These are phyloP conservation scores for Cheilosia pagana DNA, from an alignment of 2,888 invertebrate species.

Conservation along the genomic window DNA sequence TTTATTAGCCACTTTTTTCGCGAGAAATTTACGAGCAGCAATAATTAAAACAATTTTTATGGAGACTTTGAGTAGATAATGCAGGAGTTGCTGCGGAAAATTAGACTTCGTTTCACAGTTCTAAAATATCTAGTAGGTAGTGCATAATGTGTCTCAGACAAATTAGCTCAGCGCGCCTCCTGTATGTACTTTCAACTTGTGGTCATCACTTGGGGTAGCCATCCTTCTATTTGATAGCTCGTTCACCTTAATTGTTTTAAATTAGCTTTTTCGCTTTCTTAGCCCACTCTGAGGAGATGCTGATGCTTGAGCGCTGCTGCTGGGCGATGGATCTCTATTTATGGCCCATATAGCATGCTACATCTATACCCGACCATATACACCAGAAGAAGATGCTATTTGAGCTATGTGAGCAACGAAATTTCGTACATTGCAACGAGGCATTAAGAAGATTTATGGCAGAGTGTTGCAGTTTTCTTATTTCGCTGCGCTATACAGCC, in stretches of 20 bases:
- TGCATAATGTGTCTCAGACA: slow-evolving; percentile 28
- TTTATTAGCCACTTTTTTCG: slow-evolving; percentile 36
- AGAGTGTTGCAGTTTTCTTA: slow-evolving; percentile 68
- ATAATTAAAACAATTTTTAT: slow-evolving; percentile 66
- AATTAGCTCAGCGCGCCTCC: slow-evolving; percentile 50
- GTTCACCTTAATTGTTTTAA: slow-evolving; percentile 74
- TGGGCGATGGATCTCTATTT: slow-evolving; percentile 44
- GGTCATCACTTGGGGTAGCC: slow-evolving; percentile 3
- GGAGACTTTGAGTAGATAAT: slow-evolving; percentile 20
- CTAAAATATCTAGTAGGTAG: background rate
- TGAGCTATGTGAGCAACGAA: slow-evolving; percentile 73
- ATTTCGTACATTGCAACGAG: slow-evolving; percentile 69
- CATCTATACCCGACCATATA: slow-evolving; percentile 25
- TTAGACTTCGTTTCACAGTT: slow-evolving; percentile 45
- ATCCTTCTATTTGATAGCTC: slow-evolving; percentile 59
- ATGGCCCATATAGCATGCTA: slow-evolving; percentile 42
- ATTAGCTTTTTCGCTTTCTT: slow-evolving; percentile 63
- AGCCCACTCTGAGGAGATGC: background rate
- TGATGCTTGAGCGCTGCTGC: slow-evolving; percentile 11
- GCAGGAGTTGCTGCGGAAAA: slow-evolving; percentile 41
- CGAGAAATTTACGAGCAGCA: slow-evolving; percentile 53
- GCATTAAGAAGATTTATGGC: slow-evolving; percentile 73
- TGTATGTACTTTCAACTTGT: slow-evolving; percentile 1
- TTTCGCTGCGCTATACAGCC: slow-evolving; percentile 65
- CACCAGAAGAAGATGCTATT: slow-evolving; percentile 40